A percentile compares a stretch with the other conserved stretches of the same genome.
Conservation (phyloP, 2,113 vertebrate species). For the Sylvietta virens region DNA sequence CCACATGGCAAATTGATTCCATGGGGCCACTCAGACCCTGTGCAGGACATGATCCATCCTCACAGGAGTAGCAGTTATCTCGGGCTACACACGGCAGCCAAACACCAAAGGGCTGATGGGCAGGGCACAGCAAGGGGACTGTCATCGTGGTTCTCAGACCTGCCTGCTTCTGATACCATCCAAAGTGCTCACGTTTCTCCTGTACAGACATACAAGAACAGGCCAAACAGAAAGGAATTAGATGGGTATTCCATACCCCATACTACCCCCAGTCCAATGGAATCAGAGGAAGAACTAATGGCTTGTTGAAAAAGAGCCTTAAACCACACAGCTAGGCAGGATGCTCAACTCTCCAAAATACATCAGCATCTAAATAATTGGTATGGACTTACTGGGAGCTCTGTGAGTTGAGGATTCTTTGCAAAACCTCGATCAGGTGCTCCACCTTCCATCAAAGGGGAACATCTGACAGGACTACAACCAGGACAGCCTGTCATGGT, state of each 20-base stretch:
- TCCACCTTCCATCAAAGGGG: background rate
- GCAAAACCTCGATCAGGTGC: background rate
- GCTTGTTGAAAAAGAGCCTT: background rate
- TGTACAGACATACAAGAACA: background rate
- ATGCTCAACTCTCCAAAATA: background rate
- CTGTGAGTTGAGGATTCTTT: background rate
- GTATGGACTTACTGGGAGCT: background rate
- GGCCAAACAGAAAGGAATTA: background rate
- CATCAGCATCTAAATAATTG: background rate
- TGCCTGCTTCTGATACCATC: background rate
- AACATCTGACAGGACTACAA: background rate
- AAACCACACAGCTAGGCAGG: background rate
- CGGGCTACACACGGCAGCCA: accelerated
- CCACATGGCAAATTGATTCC: background rate
- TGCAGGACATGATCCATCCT: background rate
- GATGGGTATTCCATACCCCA: background rate
- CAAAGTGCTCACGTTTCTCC: background rate
- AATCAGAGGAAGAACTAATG: background rate
- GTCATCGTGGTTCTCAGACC: background rate
- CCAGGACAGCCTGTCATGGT: background rate
- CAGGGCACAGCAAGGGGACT: background rate
- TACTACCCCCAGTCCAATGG: background rate
- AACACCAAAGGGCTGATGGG: background rate
- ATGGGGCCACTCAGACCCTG: background rate
- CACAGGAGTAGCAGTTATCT: background rate